Conservation (phyloP, 2,797 vertebrate species). For the Choloepus didactylus region DNA sequence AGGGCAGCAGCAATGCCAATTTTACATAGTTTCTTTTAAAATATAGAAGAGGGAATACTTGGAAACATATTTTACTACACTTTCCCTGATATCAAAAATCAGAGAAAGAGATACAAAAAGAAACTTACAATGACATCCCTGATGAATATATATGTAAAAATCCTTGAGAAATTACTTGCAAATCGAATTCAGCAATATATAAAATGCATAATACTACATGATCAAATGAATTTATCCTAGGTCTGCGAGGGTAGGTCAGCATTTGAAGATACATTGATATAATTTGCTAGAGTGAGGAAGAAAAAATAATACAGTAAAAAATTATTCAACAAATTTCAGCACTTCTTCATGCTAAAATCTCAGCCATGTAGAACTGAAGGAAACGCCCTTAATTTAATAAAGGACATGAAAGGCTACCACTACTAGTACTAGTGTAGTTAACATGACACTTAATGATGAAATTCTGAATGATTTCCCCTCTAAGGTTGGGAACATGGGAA, state of each 20-base stretch:
- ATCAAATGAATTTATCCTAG: not conserved
- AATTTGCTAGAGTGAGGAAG: not conserved
- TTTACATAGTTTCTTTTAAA: not conserved
- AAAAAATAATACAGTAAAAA: not conserved
- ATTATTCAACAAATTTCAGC: not conserved
- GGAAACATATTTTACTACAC: not conserved
- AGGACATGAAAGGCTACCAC: not conserved
- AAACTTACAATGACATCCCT: not conserved
- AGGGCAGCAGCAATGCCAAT: not conserved
- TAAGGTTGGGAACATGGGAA: not conserved
- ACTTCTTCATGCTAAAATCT: not conserved
- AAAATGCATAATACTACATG: not conserved
- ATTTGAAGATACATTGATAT: not conserved
- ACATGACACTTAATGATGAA: not conserved
- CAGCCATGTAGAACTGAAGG: not conserved
- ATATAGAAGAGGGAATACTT: not conserved
- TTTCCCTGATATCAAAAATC: no score
- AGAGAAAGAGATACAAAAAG: not conserved
- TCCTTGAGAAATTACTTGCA: not conserved
- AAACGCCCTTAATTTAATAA: not conserved
- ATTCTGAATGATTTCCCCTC: not conserved
- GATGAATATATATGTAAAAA: not conserved
- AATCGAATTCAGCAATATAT: not conserved
- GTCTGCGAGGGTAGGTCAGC: not conserved
- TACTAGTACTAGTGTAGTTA: not conserved